Evolutionary conservation across 2,888 invertebrate species (phyloP).

Genomic region (Phengaris alcon): DNA sequence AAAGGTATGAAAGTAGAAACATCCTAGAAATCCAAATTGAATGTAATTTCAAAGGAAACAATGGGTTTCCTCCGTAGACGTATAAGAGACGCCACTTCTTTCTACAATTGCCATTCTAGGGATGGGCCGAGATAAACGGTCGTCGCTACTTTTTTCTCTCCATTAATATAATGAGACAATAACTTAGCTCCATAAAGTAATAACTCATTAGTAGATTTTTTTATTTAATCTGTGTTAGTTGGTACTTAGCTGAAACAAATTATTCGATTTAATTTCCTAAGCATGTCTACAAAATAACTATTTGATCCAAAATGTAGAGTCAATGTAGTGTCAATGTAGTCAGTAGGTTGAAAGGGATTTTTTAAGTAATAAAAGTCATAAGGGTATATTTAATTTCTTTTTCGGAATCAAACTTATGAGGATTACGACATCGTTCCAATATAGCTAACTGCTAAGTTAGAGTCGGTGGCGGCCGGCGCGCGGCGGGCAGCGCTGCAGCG

Average conservation of each 20-base stretch:
- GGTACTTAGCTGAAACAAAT: too few relatives aligned
- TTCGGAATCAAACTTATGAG: not conserved
- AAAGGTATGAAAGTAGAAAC: not conserved
- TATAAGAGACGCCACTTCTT: constrained; percentile 13
- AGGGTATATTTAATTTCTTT: not conserved
- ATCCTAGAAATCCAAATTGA: constrained; percentile 9
- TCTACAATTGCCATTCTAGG: constrained; percentile 1
- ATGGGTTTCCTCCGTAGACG: constrained; percentile 17
- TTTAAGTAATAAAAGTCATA: not conserved
- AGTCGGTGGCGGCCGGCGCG: constrained; percentile 31
- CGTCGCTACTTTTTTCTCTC: not conserved
- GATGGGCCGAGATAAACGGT: not conserved
- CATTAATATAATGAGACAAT: too few relatives aligned
- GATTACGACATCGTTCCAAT: not conserved
- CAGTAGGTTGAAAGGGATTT: not conserved
- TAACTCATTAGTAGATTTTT: too few relatives aligned
- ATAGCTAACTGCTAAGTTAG: constrained; percentile 34
- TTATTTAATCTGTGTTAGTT: too few relatives aligned
- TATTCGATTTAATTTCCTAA: too few relatives aligned
- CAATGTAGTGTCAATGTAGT: not conserved
- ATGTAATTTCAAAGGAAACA: constrained; percentile 23
- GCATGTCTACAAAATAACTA: too few relatives aligned
- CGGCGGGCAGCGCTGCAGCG: constrained; percentile 50
- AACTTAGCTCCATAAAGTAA: too few relatives aligned
- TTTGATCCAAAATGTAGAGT: too few relatives aligned